phyloP scores from a whole-genome alignment of 2,888 invertebrate genomes.

The Allophyes oxyacanthae region DNA sequence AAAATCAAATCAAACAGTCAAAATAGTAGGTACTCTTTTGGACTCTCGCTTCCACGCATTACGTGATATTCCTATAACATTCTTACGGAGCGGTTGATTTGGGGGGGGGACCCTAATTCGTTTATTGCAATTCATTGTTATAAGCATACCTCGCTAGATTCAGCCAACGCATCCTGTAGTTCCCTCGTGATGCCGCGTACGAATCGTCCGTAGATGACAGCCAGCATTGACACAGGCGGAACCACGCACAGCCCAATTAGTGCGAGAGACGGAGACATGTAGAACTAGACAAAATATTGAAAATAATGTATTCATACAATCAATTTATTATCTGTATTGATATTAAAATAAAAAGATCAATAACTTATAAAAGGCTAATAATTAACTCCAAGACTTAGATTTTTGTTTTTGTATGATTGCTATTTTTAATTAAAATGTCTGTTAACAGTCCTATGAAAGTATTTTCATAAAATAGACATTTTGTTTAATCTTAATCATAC shows the following conservation, averaged over 20 bases:
- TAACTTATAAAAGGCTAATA: not conserved
- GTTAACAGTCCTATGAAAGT: not conserved
- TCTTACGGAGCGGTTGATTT: too few species aligned
- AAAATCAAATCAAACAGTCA: too few species aligned
- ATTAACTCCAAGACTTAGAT: too few species aligned
- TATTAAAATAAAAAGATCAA: too few species aligned
- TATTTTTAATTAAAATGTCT: too few species aligned
- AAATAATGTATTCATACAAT: not conserved
- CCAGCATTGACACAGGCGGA: conserved; percentile 96
- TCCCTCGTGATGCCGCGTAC: conserved; percentile 95
- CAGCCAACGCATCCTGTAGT: conserved; percentile 93
- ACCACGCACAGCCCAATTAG: conserved; percentile 96
- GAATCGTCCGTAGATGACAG: conserved; percentile 95
- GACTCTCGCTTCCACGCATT: too few species aligned
- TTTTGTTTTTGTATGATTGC: too few species aligned
- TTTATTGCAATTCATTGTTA: not conserved
- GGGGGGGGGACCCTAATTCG: not conserved
- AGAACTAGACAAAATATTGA: conserved; percentile 90
- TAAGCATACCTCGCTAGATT: conserved; percentile 77
- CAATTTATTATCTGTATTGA: too few species aligned
- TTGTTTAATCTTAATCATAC: too few species aligned
- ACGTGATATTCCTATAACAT: too few species aligned
- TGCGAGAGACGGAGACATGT: conserved; percentile 96
- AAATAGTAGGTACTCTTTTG: too few species aligned
- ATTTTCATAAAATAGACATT: too few species aligned